Base-by-base conservation (phyloP, 2,888 invertebrate genomes). In the Linnaemya vulpina region DNA sequence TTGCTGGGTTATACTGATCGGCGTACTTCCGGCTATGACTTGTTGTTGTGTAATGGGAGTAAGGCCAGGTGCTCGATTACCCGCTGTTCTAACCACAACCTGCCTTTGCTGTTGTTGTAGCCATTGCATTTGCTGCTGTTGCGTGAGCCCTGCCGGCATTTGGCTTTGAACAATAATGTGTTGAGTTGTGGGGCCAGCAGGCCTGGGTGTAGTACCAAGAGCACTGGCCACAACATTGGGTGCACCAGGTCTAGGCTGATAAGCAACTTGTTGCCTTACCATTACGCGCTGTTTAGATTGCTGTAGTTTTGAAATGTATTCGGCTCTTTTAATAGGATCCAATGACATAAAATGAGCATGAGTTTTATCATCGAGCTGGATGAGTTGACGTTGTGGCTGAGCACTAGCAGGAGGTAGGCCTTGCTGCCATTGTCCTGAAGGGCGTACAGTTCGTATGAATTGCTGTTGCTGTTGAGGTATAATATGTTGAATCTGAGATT, bases 271-370 rank as follows among this genome's bases (percentile, higher is more conserved):
- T 58, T 93, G 93, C 55, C 95, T 94, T 68, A 95, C 88, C 87
- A 94, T 89, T 40, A 94, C 94, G 63, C 94, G 93, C 73, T 94
- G 94, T 85, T 94, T 94, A 87, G 94, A 94, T 90, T 96, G 96
- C 90, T 96, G 96, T 85, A 96, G 92, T 90, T 96, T 96, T 13
- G 96, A 95, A 7, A 97, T 96, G 87, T 97, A 97, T 91, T 96
- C 94, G 1, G 96, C 96, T 53, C 96, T 94, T 89, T 96, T 96
- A 86, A 96, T 95, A 0, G 96, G 96, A 89, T 96, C 96, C 94
- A 96, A 94, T 20, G 96, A 96, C 89, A 97, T 96, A 62, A 97
- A 92, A 88, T 96, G 96, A 13, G 96, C 96, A 90, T 97, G 96
- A 0, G 96, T 96, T 88, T 96, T 96, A 0, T 96, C 96, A 88